Evolutionary conservation across 2,113 vertebrate genomes (phyloP), one percentile per base, ranked within the genome.

Genomic region (Hirundichthys speculiger): DNA sequence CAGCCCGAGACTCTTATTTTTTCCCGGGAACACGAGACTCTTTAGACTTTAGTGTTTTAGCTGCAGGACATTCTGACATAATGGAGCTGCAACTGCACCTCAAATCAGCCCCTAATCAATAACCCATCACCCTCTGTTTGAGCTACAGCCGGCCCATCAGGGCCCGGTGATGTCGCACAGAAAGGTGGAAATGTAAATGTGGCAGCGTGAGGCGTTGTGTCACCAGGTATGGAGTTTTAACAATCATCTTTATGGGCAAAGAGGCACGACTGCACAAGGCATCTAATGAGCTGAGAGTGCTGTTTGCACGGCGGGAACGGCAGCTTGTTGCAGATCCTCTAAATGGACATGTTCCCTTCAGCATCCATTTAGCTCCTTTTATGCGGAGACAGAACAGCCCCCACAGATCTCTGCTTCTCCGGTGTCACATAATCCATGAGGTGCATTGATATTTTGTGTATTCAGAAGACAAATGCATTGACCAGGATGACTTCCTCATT

Each of bases 31-130:
- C 14, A 24, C 41, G 11, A 34, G 18, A 25, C 3, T 5, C 9
- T 24, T 50, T 66, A 8, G 10, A 8, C 18, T 72, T 71, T 41
- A 27, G 43, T 21, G n/a, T 61, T 74, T 61, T 72, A n/a, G 22
- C 46, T 3, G n/a, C 40, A 48, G 47, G 19, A 42, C 24, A 51
- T 19, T 58, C 51, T 30, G 21, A 46, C 50, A 60, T 20, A 22
- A 43, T 21, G 40, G 21, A 19, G 24, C 20, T 14, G n/a, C 18
- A 19, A 59, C 13, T 56, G 16, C 40, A 38, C 34, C 41, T 25
- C 27, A 60, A 54, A 48, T 64, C 22, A 40, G 3, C 30, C 20
- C 53, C 19, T 9, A 60, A 52, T 57, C 49, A 75, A 58, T 51
- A 27, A 24, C 53, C n/a, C 15, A 48, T 14, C 22, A 16, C 27